Evolutionary conservation across 2,888 invertebrate genomes (phyloP).

Genomic region (Notodonta dromedarius): DNA sequence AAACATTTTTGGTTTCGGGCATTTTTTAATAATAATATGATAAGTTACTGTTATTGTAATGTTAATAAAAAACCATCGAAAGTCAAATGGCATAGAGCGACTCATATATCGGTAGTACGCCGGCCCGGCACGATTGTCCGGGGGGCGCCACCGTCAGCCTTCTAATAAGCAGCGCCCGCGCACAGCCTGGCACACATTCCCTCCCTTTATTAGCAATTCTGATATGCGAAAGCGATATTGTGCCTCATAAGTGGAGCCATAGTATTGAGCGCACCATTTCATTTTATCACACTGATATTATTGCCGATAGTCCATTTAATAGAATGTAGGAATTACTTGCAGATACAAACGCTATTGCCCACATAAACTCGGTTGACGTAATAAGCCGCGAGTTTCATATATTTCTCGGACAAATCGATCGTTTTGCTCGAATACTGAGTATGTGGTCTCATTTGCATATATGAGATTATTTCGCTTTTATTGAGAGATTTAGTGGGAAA

Average conservation of each 20-base stretch:
- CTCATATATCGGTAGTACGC: constrained; percentile 2
- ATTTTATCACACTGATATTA: constrained; percentile 72
- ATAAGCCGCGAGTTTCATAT: constrained; percentile 71
- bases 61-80: too few relatives aligned
- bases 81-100: neutral
- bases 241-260: constrained; percentile 72
- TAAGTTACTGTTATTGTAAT: too few relatives aligned
- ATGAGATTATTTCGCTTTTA: constrained; percentile 55
- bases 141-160: constrained; percentile 56
- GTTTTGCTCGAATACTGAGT: constrained; percentile 59
- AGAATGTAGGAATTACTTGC: constrained; percentile 68
- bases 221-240: constrained; percentile 78
- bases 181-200: constrained; percentile 68
- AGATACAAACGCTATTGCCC: constrained; percentile 67
- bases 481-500: constrained; percentile 50
- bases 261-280: constrained; percentile 62
- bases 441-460: constrained; percentile 61
- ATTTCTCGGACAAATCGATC: constrained; percentile 74
- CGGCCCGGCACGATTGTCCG: constrained; percentile 45
- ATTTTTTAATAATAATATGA: too few relatives aligned
- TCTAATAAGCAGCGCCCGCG: constrained; percentile 58
- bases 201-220: constrained; percentile 79
- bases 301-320: constrained; percentile 66
- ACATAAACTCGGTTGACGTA: constrained; percentile 73
- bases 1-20: too few relatives aligned